A percentile compares a stretch with the other conserved stretches of the same genome.
Evolutionary conservation across 1,140 invertebrate species (phyloP).

Genomic region (Drosophila pseudoobscura): DNA sequence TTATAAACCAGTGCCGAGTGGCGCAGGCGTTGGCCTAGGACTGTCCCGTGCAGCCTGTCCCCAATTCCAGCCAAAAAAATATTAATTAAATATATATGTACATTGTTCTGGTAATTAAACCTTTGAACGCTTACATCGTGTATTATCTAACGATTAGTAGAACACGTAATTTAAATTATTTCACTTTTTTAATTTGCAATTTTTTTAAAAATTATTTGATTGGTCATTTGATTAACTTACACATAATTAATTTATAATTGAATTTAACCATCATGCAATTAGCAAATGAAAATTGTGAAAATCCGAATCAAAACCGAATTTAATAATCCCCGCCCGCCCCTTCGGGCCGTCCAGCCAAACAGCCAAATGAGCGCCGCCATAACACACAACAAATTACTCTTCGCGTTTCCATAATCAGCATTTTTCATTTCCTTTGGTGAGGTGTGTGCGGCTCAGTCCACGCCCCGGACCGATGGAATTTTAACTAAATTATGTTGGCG

Average conservation of each 20-base stretch:
- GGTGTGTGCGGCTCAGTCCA: constrained; percentile 45
- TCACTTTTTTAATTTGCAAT: background rate
- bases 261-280: constrained; percentile 50
- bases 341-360: background rate
- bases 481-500: constrained; percentile 68
- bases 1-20: constrained; percentile 45
- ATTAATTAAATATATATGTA: constrained; percentile 12
- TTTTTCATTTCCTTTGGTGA: constrained; percentile 45
- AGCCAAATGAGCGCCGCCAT: constrained; percentile 19
- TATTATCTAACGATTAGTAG: constrained; percentile 20
- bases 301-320: constrained; percentile 26
- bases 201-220: constrained; percentile 34
- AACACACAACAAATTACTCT: constrained; percentile 41
- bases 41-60: too few relatives aligned
- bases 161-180: constrained; percentile 9
- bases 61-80: too few relatives aligned
- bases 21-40: background rate
- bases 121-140: background rate
- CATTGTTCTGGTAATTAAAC: background rate
- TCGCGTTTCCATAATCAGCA: constrained; percentile 47
- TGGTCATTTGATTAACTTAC: constrained; percentile 40
- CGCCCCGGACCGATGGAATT: constrained; percentile 41
- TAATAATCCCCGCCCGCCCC: background rate
- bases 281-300: constrained; percentile 43
- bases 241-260: constrained; percentile 50